Evolutionary conservation across 2,113 vertebrate species (phyloP).

Genomic region (Calonectris borealis): DNA sequence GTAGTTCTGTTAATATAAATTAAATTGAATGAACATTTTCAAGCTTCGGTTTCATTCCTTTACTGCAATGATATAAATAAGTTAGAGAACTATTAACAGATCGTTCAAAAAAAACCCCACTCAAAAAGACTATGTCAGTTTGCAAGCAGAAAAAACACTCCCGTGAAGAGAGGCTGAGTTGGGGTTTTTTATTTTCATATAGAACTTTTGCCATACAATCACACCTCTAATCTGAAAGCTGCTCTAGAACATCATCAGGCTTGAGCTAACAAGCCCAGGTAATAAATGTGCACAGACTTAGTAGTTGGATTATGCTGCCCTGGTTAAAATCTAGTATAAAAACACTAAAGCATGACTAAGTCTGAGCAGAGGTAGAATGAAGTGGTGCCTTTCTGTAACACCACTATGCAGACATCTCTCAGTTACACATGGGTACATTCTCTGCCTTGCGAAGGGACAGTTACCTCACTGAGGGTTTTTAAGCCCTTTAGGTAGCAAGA

Average conservation of each 20-base stretch:
- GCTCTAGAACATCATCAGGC: not conserved
- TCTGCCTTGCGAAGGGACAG: not conserved
- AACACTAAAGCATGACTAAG: not conserved
- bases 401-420: not conserved
- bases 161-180: not conserved
- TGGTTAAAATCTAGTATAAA: not conserved
- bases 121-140: not conserved
- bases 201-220: not conserved
- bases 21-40: not conserved
- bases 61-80: not conserved
- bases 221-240: not conserved
- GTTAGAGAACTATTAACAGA: not conserved
- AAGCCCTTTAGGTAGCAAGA: not conserved
- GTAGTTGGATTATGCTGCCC: accelerated
- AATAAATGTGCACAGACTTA: not conserved
- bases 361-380: not conserved
- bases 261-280: not conserved
- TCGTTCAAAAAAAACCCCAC: not conserved
- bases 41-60: not conserved
- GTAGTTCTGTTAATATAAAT: not conserved
- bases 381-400: not conserved
- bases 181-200: not conserved
- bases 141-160: not conserved
- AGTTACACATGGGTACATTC: not conserved
- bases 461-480: not conserved